Evolutionary conservation across 2,113 vertebrate species (phyloP), one percentile per base, ranked within the genome.

Genomic region (Podarcis cretensis): DNA sequence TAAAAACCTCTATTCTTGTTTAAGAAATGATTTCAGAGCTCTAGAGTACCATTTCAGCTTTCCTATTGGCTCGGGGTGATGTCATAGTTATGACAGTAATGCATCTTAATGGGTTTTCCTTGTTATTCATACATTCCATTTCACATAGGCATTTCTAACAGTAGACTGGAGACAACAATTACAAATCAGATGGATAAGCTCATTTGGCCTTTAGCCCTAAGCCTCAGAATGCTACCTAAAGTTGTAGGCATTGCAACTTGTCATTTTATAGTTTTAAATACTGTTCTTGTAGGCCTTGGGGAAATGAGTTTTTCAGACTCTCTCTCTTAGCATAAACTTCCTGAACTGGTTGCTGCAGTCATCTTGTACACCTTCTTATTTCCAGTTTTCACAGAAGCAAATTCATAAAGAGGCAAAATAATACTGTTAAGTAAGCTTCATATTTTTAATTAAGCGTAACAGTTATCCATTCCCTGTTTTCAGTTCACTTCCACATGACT

Each of bases 41-140:
- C 63, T 14, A 2, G 87, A 90, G 85, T 83, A 91, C 77, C 87
- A 93, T 80, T 86, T 88, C 89, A 6, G 0, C 90, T n/a, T 0
- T 1, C 90, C 90, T 94, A 91, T 95, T 95, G 92, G 94, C 86
- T 93, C 21, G 1, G 0, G 7, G 82, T 0, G 89, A 96, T 20
- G 71, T 95, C 94, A 96, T 91, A 75, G 4, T 0, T 92, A 69
- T 93, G 92, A 95, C 89, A 90, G 93, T 91, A 92, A 73, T 87
- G 89, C 94, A 89, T 95, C 95, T 91, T 94, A 88, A 96, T 95
- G 92, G 94, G 57, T 96, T 96, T 96, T 94, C 92, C 94, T 94
- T 87, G 81, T 93, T 95, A 91, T 94, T 95, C 91, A 84, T 54
- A 95, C 88, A 86, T 94, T 96, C 92, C 95, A 94, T 92, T 95